A percentile compares a stretch with the other conserved stretches of the same genome.
Conservation (phyloP, 2,888 invertebrate species). For the Globia sparganii region DNA sequence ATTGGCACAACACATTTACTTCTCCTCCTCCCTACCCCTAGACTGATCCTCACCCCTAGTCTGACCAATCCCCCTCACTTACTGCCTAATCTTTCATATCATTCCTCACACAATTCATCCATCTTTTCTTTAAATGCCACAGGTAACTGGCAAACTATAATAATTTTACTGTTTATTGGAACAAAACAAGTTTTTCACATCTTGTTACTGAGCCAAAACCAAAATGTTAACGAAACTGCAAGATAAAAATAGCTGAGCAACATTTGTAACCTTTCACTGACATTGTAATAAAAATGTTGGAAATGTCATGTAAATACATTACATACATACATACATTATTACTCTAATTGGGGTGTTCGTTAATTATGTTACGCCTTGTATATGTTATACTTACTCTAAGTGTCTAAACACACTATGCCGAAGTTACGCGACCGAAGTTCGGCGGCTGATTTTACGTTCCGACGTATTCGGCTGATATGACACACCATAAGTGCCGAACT, state of each 20-base stretch:
- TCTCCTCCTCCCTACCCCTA: too few relatives aligned
- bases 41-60: neutral
- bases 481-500: too few relatives aligned
- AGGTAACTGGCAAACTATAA: neutral
- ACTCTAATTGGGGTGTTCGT: too few relatives aligned
- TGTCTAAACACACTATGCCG: too few relatives aligned
- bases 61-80: neutral
- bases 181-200: neutral
- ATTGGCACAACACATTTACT: neutral
- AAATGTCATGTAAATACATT: slow-evolving; percentile 8
- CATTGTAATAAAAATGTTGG: slow-evolving; percentile 42
- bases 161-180: slow-evolving; percentile 1
- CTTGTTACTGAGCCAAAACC: slow-evolving; percentile 55
- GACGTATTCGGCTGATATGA: too few relatives aligned
- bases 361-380: too few relatives aligned
- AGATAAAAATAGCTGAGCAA: slow-evolving; percentile 42
- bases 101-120: neutral
- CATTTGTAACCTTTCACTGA: slow-evolving; percentile 54
- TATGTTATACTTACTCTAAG: too few relatives aligned
- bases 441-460: too few relatives aligned
- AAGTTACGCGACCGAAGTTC: too few relatives aligned
- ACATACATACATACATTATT: too few relatives aligned
- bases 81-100: neutral
- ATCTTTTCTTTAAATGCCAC: neutral
- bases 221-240: slow-evolving; percentile 9